Evolutionary conservation across 2,113 vertebrate genomes (phyloP).

Genomic region (Epinephelus fuscoguttatus): DNA sequence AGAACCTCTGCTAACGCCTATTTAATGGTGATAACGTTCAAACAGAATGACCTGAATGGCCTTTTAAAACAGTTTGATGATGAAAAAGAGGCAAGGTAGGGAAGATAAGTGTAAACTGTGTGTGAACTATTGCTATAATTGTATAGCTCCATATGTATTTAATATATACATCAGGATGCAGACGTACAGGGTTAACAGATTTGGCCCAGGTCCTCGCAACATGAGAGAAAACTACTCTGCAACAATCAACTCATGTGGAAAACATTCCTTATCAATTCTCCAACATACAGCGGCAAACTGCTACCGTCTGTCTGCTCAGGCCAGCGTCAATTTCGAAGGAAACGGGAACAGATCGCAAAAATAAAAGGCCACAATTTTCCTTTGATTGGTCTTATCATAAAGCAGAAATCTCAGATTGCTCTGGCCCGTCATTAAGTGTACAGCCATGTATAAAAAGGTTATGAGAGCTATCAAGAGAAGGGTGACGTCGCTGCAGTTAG

Average conservation of each 20-base stretch:
- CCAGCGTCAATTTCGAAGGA: slow-evolving; percentile 41
- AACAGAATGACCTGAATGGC: background rate
- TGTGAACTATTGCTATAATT: slow-evolving; percentile 13
- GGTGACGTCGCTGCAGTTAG: slow-evolving; percentile 26
- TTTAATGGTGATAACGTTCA: too few relatives aligned
- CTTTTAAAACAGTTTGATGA: slow-evolving; percentile 21
- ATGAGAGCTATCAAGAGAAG: slow-evolving; percentile 28
- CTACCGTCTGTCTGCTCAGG: slow-evolving; percentile 75
- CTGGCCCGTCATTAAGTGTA: slow-evolving; percentile 58
- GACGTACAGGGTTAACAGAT: slow-evolving; percentile 65
- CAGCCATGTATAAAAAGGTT: slow-evolving; percentile 39
- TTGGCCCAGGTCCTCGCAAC: slow-evolving; percentile 40
- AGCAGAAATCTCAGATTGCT: slow-evolving; percentile 59
- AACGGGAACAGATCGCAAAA: slow-evolving; percentile 57
- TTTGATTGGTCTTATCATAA: slow-evolving; percentile 78
- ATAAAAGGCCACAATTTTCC: slow-evolving; percentile 60
- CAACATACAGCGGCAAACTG: slow-evolving; percentile 68
- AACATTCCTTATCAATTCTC: slow-evolving; percentile 81
- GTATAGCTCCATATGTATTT: background rate
- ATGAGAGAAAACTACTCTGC: slow-evolving; percentile 36
- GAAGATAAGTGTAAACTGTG: slow-evolving; percentile 8
- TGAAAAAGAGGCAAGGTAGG: slow-evolving; percentile 14
- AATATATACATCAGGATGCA: slow-evolving; percentile 15
- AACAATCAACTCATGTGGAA: slow-evolving; percentile 80
- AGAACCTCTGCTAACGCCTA: too few relatives aligned